These are phyloP conservation scores for Chymomyza costata DNA, from an alignment of 1,140 invertebrate species.

Conservation along the genomic window DNA sequence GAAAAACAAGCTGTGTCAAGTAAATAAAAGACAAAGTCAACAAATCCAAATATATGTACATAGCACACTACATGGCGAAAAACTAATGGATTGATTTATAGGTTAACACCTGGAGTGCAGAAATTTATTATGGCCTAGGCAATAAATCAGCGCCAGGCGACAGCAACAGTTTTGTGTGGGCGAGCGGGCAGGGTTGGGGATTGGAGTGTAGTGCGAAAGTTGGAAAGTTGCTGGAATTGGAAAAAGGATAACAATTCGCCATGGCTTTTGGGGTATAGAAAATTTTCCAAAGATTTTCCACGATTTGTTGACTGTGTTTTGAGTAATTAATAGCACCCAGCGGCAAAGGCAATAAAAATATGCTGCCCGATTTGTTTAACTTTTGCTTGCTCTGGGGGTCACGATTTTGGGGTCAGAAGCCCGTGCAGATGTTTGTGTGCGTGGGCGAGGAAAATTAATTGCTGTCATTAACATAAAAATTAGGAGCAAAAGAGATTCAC, in stretches of 20 bases:
- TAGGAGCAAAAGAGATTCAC: constrained; percentile 20
- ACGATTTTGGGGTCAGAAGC: constrained; percentile 20
- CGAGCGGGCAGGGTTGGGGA: background rate
- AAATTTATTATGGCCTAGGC: constrained; percentile 59
- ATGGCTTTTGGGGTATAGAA: constrained; percentile 6
- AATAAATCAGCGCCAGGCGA: constrained; percentile 58
- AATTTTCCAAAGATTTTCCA: background rate
- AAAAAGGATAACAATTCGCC: constrained; percentile 63
- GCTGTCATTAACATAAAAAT: constrained; percentile 59
- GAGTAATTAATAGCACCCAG: constrained; percentile 69
- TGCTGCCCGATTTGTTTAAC: constrained; percentile 65
- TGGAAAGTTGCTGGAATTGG: constrained; percentile 48
- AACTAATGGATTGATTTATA: constrained; percentile 72
- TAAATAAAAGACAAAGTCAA: constrained; percentile 31
- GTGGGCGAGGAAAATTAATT: constrained; percentile 58
- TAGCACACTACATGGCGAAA: constrained; percentile 37
- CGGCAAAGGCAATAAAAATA: constrained; percentile 65
- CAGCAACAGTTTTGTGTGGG: constrained; percentile 33
- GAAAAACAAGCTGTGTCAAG: constrained; percentile 3
- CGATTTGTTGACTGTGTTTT: constrained; percentile 31
- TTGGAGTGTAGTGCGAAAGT: constrained; percentile 2
- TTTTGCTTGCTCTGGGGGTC: too few relatives aligned
- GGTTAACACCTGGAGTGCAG: constrained; percentile 64
- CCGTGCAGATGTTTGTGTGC: constrained; percentile 12
- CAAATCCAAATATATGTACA: constrained; percentile 64